Conservation (phyloP, 2,797 vertebrate genomes). For the Mallotus villosus region DNA sequence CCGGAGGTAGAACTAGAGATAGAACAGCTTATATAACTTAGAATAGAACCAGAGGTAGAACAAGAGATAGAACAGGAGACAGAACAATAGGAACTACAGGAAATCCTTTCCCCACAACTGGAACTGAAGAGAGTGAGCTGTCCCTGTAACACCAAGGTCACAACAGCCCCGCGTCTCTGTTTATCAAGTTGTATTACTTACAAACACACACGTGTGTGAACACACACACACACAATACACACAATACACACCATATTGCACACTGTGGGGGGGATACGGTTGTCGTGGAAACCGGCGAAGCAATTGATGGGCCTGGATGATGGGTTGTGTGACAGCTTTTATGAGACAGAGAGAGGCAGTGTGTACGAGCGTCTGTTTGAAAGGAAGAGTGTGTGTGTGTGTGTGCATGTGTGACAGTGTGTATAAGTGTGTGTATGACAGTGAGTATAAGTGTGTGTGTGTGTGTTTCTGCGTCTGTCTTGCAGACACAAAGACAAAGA, state of each 20-base stretch:
- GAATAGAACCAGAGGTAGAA: too few relatives aligned
- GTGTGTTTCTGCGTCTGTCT: not conserved
- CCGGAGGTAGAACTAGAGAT: not conserved
- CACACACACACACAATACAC: not conserved
- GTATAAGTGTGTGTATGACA: constrained; percentile 4
- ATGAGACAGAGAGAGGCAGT: not conserved
- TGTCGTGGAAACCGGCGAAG: not conserved
- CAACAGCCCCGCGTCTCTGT: not conserved
- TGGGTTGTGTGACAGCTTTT: constrained; percentile 9
- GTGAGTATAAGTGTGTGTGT: constrained; percentile 9
- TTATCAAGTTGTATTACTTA: not conserved
- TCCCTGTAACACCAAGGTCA: not conserved
- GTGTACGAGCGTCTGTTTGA: not conserved
- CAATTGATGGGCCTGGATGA: constrained; percentile 13
- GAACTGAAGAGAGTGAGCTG: not conserved
- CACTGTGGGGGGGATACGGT: not conserved
- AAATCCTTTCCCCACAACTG: too few relatives aligned
- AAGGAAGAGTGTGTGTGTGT: not conserved
- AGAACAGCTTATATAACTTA: too few relatives aligned
- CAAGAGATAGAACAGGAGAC: too few relatives aligned
- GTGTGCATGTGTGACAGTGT: not conserved
- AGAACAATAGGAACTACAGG: too few relatives aligned
- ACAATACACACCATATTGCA: not conserved
- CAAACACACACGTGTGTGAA: not conserved
- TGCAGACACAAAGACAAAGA: too few relatives aligned